Base-by-base conservation (phyloP, 2,888 invertebrate genomes). In the Pinctada fucata region DNA sequence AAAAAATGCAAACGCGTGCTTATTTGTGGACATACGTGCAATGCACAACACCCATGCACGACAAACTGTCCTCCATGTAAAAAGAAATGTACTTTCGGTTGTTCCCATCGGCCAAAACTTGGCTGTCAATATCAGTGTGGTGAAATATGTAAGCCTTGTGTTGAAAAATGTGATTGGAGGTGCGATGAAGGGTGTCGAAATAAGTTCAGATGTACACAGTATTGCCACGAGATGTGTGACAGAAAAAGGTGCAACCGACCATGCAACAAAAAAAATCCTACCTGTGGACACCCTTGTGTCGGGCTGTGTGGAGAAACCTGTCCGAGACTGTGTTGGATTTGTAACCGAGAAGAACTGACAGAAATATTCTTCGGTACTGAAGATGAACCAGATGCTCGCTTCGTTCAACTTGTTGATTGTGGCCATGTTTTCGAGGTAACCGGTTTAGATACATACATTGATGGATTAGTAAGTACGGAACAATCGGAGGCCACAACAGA, bases 291-390 rank as follows among this genome's bases (percentile, higher is more conserved):
- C 76, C 51, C 10, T 5, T 89, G 96, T 92, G 93, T 95, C 88
- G 95, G 96, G 13, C 93, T 95, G 73, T 96, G 96, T 92, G 95
- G 95, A n/a, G 96, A 96, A 91, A 95, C 93, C 8, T 96, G 95
- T 90, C 95, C 95, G 16, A 91, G 91, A 52, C 86, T 94, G 74
- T 96, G 96, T 92, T 91, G 93, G 49, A 71, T 89, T 16, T 96
- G 96, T 92, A 86, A 94, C 70, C 72, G 85, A 48, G 87, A 89
- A 2, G 83, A 68, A 47, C 63, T 85, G 4, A 79, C 69, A 3
- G 84, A 87, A 50, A 82, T 93, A 13, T 90, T 93, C 63, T 92
- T 93, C 83, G 93, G 93, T 2, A 85, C 76, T 66, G 94, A 94
- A 87, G 93, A 93, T 91, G 94, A 94, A 3, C 93, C 93, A 2